These are phyloP conservation scores for Halesus radiatus DNA, from an alignment of 1,140 invertebrate species.

Conservation along the genomic window DNA sequence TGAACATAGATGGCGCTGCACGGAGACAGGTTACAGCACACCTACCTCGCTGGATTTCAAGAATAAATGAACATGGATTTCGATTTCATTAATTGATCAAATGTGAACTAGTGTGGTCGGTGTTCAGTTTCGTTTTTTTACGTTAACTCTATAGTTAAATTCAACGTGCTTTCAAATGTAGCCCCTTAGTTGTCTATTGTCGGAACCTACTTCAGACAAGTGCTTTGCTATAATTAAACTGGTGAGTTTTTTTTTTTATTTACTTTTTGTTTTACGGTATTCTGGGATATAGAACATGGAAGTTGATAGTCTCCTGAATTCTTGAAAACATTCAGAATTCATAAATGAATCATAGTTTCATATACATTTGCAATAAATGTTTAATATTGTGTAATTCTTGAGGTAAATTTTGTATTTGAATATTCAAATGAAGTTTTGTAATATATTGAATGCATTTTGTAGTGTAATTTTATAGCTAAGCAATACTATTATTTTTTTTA, in stretches of 20 bases:
- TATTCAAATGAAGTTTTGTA: no score
- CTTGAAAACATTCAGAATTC: background rate
- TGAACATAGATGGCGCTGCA: no score
- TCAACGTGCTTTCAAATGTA: conserved; percentile 53
- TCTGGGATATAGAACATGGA: background rate
- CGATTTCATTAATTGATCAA: conserved; percentile 3
- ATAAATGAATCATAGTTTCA: no score
- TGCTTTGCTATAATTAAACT: conserved; percentile 6
- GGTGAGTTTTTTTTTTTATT: conserved; percentile 43
- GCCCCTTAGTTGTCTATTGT: conserved; percentile 43
- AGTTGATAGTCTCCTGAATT: background rate
- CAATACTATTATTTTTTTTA: no score
- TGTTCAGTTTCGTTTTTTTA: conserved; percentile 36
- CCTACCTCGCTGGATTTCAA: no score
- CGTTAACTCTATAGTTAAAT: conserved; percentile 45
- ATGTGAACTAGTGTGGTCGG: conserved; percentile 45
- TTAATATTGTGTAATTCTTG: no score
- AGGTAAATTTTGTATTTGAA: no score
- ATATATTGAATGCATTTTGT: no score
- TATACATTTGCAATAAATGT: no score
- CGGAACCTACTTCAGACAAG: conserved; percentile 39
- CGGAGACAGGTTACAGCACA: no score
- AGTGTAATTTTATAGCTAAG: no score
- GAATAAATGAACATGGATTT: no score
- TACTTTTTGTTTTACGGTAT: background rate